Evolutionary conservation across 92 coral and sea anemone species (phyloP).

Genomic region (Epizoanthus fatuus): DNA sequence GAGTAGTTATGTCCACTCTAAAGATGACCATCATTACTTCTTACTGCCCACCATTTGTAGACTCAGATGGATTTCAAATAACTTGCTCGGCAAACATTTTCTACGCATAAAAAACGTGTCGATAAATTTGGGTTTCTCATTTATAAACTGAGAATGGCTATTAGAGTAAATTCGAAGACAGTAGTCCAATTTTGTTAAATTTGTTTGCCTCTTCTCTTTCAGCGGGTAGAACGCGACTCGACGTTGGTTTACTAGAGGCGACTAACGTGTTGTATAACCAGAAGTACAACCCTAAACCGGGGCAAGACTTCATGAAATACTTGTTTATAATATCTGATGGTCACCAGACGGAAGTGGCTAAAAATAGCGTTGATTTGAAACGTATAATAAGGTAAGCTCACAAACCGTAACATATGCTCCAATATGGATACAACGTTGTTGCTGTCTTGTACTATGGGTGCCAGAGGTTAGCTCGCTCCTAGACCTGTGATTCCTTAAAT

Average conservation of each 20-base stretch:
- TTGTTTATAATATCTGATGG: constrained; percentile 29
- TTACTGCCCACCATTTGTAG: too few species aligned
- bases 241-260: constrained; percentile 9
- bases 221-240: constrained; percentile 15
- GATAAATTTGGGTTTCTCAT: too few species aligned
- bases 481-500: not conserved
- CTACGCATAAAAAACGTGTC: too few species aligned
- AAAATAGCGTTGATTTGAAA: not conserved
- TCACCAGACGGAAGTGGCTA: not conserved
- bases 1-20: too few species aligned
- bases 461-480: not conserved
- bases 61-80: too few species aligned
- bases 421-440: not conserved
- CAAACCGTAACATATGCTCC: not conserved
- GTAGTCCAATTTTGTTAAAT: too few species aligned
- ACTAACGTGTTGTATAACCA: constrained; percentile 10
- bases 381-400: not conserved
- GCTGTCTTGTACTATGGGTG: too few species aligned
- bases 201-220: not conserved
- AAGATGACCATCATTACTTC: too few species aligned
- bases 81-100: too few species aligned
- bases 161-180: too few species aligned
- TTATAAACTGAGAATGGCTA: too few species aligned
- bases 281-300: not conserved
- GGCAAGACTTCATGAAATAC: not conserved